Evolutionary conservation across 2,888 invertebrate species (phyloP).

Genomic region (Campoplex nolae): DNA sequence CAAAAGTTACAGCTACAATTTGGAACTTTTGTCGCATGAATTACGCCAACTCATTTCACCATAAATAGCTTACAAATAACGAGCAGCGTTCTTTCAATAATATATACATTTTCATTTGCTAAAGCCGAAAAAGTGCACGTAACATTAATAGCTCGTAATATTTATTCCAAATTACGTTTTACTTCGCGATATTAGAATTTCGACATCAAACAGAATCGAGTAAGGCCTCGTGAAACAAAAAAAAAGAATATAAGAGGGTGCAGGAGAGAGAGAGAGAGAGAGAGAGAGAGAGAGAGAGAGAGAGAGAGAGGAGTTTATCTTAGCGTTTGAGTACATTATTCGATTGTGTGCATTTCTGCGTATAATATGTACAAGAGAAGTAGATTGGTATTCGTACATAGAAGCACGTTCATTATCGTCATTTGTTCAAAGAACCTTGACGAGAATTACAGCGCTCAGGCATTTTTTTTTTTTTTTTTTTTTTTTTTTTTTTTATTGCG

Average conservation of each 20-base stretch:
- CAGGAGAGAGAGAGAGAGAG: neutral
- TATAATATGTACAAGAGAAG: conserved; percentile 43
- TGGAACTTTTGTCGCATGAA: neutral
- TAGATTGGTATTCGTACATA: conserved; percentile 42
- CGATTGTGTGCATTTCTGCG: conserved; percentile 23
- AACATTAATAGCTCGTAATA: neutral
- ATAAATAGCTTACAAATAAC: neutral
- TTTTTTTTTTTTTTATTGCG: neutral
- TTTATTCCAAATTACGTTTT: neutral
- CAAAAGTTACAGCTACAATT: neutral
- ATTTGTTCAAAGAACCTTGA: conserved; percentile 47
- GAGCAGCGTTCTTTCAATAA: neutral
- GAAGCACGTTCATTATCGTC: conserved; percentile 30
- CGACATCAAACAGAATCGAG: neutral
- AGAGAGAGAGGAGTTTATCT: conserved; percentile 4
- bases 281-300: conserved; percentile 15
- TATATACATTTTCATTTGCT: neutral
- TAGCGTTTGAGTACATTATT: conserved; percentile 50
- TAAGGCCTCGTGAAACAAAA: neutral
- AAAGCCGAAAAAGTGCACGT: neutral
- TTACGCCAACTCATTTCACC: neutral
- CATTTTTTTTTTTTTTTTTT: conserved; percentile 3
- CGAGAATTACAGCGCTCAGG: conserved; percentile 19
- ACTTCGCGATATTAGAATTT: neutral
- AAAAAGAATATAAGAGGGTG: neutral